Percentiles rank a stretch among this genome's conserved stretches.
These are phyloP conservation scores for Girardinus metallicus DNA, from an alignment of 2,797 vertebrate genomes.

Conservation along the genomic window DNA sequence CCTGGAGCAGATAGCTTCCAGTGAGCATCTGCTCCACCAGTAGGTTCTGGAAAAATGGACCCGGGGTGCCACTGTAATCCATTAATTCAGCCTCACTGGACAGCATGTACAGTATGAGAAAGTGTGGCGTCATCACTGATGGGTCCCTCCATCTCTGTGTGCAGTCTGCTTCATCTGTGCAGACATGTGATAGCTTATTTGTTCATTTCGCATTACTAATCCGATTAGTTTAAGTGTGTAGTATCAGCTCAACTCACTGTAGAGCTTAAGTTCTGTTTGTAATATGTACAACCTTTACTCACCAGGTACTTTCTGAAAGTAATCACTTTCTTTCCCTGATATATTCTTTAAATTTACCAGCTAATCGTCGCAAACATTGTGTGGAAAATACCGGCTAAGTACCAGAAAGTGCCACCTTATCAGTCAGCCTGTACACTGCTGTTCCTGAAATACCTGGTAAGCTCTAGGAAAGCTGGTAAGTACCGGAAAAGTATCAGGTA, in stretches of 20 bases:
- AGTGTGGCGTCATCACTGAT: not conserved
- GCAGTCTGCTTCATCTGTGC: slow-evolving; percentile 14
- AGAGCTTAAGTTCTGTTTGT: not conserved
- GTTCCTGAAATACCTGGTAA: not conserved
- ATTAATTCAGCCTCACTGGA: slow-evolving; percentile 72
- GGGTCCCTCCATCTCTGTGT: slow-evolving; percentile 3
- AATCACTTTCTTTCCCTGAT: not conserved
- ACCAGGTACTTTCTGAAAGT: not conserved
- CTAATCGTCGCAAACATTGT: not conserved
- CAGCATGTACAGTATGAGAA: slow-evolving; percentile 27
- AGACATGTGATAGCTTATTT: slow-evolving; percentile 12
- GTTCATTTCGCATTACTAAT: not conserved
- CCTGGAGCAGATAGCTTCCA: slow-evolving; percentile 50
- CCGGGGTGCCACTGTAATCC: slow-evolving; percentile 56
- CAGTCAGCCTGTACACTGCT: not conserved
- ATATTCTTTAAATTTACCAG: not conserved
- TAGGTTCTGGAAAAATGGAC: slow-evolving; percentile 54
- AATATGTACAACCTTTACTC: not conserved
- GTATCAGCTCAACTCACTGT: not conserved
- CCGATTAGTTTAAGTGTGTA: not conserved
- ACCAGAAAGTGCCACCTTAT: not conserved
- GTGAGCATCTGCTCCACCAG: slow-evolving; percentile 73
- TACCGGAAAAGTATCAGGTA: not conserved
- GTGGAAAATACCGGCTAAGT: not conserved
- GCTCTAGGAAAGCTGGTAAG: not conserved